Evolutionary conservation across 2,113 vertebrate genomes (phyloP).

Genomic region (Pituophis catenifer): DNA sequence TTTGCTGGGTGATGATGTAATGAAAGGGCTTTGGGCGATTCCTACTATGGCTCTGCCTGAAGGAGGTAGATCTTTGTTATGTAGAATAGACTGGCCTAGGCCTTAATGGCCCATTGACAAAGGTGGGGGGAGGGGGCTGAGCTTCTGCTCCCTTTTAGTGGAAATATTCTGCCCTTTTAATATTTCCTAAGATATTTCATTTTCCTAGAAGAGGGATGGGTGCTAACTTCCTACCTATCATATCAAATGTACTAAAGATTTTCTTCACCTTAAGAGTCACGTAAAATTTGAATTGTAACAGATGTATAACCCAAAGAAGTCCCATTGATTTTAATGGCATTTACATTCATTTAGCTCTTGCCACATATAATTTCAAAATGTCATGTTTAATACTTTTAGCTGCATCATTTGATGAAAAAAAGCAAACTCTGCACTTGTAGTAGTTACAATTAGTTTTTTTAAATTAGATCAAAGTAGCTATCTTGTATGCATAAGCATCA

Average conservation of each 20-base stretch:
- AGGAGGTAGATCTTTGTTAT: too few relatives aligned
- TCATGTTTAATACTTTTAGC: not conserved
- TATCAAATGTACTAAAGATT: not conserved
- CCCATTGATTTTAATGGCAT: not conserved
- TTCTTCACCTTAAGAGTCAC: not conserved
- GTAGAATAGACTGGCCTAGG: too few relatives aligned
- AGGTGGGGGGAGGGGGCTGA: too few relatives aligned
- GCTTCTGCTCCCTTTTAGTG: too few relatives aligned
- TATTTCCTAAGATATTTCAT: too few relatives aligned
- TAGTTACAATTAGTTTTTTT: not conserved
- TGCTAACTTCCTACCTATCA: too few relatives aligned
- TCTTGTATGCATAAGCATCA: not conserved
- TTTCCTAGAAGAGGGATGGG: too few relatives aligned
- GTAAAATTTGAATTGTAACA: not conserved
- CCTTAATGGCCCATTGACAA: too few relatives aligned
- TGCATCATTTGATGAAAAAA: not conserved
- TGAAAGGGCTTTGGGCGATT: too few relatives aligned
- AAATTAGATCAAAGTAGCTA: not conserved
- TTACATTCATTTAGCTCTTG: slow-evolving; percentile 8
- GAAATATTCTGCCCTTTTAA: too few relatives aligned
- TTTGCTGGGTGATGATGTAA: too few relatives aligned
- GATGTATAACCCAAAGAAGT: not conserved
- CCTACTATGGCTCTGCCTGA: too few relatives aligned
- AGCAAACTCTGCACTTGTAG: not conserved
- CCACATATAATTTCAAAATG: not conserved